phyloP scores from a whole-genome alignment of 1,140 invertebrate species.

The Apocrypta bakeri region DNA sequence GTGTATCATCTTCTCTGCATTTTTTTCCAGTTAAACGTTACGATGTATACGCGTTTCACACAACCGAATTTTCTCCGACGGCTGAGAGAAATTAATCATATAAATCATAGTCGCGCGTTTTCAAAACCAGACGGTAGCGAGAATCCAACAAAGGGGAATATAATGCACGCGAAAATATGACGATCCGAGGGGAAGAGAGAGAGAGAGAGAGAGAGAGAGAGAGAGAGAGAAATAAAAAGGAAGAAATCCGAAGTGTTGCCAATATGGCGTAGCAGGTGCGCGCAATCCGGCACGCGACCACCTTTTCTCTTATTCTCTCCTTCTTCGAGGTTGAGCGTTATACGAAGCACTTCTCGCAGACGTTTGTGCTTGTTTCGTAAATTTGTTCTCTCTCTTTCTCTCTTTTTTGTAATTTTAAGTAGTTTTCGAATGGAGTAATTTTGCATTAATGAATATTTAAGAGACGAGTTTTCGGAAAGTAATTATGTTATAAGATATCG shows the following conservation, averaged over 20 bases:
- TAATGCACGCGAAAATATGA: no score
- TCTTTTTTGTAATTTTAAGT: background rate
- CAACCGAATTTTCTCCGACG: no score
- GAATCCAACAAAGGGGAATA: no score
- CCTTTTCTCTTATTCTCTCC: constrained; percentile 44
- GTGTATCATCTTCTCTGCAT: no score
- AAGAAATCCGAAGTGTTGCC: constrained; percentile 51
- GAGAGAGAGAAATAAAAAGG: constrained; percentile 49
- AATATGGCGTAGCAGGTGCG: constrained; percentile 36
- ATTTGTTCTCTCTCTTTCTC: background rate
- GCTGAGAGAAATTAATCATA: no score
- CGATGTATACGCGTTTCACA: no score
- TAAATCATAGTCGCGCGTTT: no score
- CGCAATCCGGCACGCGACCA: constrained; percentile 44
- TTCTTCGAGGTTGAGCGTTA: constrained; percentile 1
- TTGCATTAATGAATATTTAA: background rate
- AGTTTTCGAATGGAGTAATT: background rate
- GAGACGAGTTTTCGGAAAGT: background rate
- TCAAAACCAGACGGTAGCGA: no score
- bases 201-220: background rate
- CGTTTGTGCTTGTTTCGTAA: background rate
- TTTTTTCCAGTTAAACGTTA: no score
- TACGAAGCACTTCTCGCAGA: no score
- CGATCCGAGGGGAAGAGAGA: no score
- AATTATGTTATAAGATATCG: background rate